phyloP scores from a whole-genome alignment of 2,888 invertebrate genomes.

The Philonicus albiceps region DNA sequence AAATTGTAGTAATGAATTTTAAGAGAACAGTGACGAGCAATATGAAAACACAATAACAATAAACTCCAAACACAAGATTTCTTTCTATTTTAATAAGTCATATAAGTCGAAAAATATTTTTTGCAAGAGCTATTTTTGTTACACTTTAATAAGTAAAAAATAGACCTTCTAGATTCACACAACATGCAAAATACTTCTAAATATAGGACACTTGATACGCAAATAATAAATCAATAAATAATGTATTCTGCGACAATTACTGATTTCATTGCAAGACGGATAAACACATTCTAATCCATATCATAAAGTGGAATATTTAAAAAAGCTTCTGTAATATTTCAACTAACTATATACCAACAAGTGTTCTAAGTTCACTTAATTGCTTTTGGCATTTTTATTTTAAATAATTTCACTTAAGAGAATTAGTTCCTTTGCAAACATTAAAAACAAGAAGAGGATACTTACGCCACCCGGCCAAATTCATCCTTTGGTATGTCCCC shows the following conservation, averaged over 20 bases:
- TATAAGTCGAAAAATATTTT: not conserved
- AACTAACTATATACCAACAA: not conserved
- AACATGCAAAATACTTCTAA: not conserved
- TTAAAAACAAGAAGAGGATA: slow-evolving; percentile 51
- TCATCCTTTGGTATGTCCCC: slow-evolving; percentile 77
- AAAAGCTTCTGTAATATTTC: not conserved
- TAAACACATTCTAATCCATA: not conserved
- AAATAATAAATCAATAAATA: not conserved
- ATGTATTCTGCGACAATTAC: not conserved
- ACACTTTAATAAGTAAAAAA: not conserved
- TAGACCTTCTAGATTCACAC: not conserved
- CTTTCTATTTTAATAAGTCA: not conserved
- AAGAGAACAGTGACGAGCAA: no score
- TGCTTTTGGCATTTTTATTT: not conserved
- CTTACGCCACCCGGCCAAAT: slow-evolving; percentile 84
- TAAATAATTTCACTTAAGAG: not conserved
- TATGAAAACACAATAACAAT: no score
- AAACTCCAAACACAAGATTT: not conserved
- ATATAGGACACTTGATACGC: not conserved
- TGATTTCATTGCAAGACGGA: not conserved
- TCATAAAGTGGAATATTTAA: not conserved
- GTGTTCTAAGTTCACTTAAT: not conserved
- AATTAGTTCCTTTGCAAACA: not conserved
- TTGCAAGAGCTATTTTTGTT: not conserved
- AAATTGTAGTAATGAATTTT: no score